Conservation (phyloP, 2,888 invertebrate genomes). For the Emmelina monodactyla region DNA sequence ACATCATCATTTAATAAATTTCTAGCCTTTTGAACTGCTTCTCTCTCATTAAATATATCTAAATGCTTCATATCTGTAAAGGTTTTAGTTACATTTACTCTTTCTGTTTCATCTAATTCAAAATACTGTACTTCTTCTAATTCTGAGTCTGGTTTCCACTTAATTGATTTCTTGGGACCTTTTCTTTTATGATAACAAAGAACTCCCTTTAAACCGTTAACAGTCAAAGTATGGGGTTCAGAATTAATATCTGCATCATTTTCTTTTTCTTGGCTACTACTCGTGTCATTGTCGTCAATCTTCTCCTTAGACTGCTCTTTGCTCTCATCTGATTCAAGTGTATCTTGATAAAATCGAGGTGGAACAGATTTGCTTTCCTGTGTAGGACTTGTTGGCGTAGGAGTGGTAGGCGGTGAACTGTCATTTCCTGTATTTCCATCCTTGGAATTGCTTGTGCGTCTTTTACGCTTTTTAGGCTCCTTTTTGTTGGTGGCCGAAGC, state of each 20-base stretch:
- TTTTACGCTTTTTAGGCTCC: slow-evolving; percentile 80
- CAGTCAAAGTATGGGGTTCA: slow-evolving; percentile 48
- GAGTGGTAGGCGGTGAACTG: slow-evolving; percentile 65
- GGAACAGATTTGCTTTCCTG: slow-evolving; percentile 63
- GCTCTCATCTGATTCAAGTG: slow-evolving; percentile 75
- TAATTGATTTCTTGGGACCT: slow-evolving; percentile 80
- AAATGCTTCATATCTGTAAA: slow-evolving; percentile 92
- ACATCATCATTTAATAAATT: slow-evolving; percentile 78
- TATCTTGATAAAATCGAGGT: slow-evolving; percentile 90
- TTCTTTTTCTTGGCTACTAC: slow-evolving; percentile 24
- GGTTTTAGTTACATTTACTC: slow-evolving; percentile 91
- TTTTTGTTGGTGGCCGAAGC: slow-evolving; percentile 79
- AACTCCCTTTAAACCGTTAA: slow-evolving; percentile 76
- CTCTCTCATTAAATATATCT: slow-evolving; percentile 86
- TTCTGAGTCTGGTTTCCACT: slow-evolving; percentile 82
- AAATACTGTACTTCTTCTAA: slow-evolving; percentile 88
- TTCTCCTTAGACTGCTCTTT: slow-evolving; percentile 51
- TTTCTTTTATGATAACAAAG: slow-evolving; percentile 76
- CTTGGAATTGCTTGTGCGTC: slow-evolving; percentile 74
- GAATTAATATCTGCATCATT: slow-evolving; percentile 40
- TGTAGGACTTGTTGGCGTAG: slow-evolving; percentile 49
- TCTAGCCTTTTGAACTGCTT: slow-evolving; percentile 79
- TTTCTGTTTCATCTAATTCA: slow-evolving; percentile 94
- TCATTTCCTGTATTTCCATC: slow-evolving; percentile 63
- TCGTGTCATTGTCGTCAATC: slow-evolving; percentile 18